A percentile compares a stretch with the other conserved stretches of the same genome.
Evolutionary conservation across 2,113 vertebrate species (phyloP).

Genomic region (Petroica traversi): DNA sequence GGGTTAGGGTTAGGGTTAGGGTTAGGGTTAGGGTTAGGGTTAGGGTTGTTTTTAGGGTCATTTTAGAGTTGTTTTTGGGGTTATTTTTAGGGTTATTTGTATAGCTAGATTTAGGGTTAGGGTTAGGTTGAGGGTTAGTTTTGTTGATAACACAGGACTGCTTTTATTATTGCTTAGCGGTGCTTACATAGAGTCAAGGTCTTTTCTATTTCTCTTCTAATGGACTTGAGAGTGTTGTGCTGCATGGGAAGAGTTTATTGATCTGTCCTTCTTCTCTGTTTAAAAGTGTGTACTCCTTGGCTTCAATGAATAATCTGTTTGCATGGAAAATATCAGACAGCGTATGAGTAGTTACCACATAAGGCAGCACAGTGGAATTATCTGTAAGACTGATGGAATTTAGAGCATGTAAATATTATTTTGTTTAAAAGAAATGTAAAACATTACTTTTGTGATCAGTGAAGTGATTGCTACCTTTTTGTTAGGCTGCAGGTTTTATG

Average conservation of each 20-base stretch:
- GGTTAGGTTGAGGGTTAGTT: too few relatives aligned
- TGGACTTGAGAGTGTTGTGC: background rate
- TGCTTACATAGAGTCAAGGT: background rate
- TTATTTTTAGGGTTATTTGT: too few relatives aligned
- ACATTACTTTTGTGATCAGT: background rate
- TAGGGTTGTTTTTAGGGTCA: too few relatives aligned
- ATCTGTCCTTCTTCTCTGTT: background rate
- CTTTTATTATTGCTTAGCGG: background rate
- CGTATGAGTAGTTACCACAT: rapidly evolving
- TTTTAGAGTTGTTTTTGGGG: too few relatives aligned
- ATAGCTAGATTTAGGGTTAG: too few relatives aligned
- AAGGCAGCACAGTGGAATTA: background rate
- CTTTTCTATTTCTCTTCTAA: background rate
- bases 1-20: too few relatives aligned
- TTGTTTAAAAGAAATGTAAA: background rate
- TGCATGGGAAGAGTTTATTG: background rate
- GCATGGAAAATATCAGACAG: background rate
- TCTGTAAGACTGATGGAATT: background rate
- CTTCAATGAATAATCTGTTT: background rate
- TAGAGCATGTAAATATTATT: background rate
- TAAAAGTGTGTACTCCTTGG: background rate
- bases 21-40: too few relatives aligned
- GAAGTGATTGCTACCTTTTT: background rate
- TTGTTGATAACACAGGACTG: background rate
- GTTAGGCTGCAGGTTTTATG: background rate